Conservation (phyloP, 2,113 vertebrate genomes). For the Indicator maculatus region DNA sequence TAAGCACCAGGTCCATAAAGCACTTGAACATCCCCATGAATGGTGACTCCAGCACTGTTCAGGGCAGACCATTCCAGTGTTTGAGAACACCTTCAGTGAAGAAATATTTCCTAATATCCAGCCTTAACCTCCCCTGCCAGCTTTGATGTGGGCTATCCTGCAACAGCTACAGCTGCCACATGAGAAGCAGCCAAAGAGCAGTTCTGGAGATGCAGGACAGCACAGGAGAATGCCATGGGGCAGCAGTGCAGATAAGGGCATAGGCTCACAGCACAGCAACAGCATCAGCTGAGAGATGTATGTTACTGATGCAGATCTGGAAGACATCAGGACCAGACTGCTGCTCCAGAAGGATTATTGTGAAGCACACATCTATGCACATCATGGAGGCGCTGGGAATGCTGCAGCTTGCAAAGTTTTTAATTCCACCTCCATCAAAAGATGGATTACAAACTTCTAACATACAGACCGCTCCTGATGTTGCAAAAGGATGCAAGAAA, state of each 20-base stretch:
- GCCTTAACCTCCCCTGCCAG: no score
- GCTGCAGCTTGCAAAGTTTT: fast-evolving
- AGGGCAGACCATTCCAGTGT: no score
- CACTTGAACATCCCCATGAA: no score
- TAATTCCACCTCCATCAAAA: not conserved
- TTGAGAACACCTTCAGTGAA: no score
- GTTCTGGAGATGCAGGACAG: not conserved
- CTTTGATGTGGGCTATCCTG: fast-evolving
- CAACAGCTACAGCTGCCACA: fast-evolving
- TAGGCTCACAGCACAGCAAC: not conserved
- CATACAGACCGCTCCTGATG: not conserved
- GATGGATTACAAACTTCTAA: not conserved
- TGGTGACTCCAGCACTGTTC: no score
- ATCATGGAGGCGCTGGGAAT: fast-evolving
- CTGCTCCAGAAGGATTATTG: not conserved
- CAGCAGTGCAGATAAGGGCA: not conserved
- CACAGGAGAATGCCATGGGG: fast-evolving
- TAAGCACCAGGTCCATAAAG: no score
- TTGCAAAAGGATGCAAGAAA: not conserved
- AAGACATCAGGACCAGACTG: not conserved
- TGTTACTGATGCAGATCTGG: fast-evolving
- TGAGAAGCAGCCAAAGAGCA: fast-evolving
- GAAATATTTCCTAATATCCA: no score
- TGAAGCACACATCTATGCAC: fast-evolving
- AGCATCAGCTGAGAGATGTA: not conserved